Percentiles rank a stretch among this genome's conserved stretches.
Conservation (phyloP, 1,140 invertebrate species). For the Goniozus legneri region DNA sequence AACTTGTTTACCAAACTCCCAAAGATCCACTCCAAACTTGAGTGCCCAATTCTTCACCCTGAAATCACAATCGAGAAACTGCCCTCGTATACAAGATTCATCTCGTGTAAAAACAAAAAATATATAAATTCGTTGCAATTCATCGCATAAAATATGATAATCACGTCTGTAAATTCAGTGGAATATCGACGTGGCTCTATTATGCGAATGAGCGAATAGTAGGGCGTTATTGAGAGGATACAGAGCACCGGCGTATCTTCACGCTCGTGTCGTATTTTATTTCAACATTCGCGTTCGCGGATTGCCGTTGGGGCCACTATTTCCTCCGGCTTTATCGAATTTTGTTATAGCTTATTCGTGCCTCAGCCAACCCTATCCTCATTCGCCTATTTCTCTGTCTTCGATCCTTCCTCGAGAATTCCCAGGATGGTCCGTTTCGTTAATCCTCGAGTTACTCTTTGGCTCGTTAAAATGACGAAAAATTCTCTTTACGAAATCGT, state of each 20-base stretch:
- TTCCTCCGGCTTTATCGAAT: not conserved
- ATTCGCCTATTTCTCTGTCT: not conserved
- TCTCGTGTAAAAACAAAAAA: too few relatives aligned
- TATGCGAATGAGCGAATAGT: not conserved
- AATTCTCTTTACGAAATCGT: not conserved
- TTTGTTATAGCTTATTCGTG: not conserved
- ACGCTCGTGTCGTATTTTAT: not conserved
- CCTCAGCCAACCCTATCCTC: not conserved
- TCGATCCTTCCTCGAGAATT: not conserved
- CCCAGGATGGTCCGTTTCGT: too few relatives aligned
- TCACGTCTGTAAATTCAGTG: not conserved
- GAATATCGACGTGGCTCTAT: not conserved
- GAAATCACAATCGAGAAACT: constrained; percentile 54
- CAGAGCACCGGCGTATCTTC: not conserved
- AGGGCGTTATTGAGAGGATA: too few relatives aligned
- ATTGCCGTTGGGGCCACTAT: not conserved
- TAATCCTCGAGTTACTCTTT: too few relatives aligned
- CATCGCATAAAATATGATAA: not conserved
- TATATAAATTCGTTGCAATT: too few relatives aligned
- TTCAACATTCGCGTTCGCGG: not conserved
- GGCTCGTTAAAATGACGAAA: too few relatives aligned
- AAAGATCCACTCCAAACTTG: constrained; percentile 83
- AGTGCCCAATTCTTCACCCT: constrained; percentile 89
- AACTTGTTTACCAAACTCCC: constrained; percentile 81
- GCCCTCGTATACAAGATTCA: too few relatives aligned